Evolutionary conservation across 2,888 invertebrate genomes (phyloP).

Genomic region (Coelopa pilipes): DNA sequence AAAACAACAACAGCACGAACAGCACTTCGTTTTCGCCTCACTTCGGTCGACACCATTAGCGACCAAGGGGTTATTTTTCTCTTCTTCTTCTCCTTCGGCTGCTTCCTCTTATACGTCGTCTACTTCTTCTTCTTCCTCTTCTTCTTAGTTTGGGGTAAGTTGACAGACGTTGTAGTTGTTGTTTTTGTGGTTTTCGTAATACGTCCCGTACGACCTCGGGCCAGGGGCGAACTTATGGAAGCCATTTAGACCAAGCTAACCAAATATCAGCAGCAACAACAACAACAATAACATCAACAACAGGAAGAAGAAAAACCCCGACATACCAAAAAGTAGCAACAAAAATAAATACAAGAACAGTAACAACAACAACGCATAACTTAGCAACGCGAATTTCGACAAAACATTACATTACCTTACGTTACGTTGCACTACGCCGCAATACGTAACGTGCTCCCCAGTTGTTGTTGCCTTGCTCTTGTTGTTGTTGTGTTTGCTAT

Average conservation of each 20-base stretch:
- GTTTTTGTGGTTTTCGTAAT: background rate
- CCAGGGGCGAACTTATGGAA: background rate
- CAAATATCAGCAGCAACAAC: conserved; percentile 27
- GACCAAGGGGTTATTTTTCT: too few species aligned
- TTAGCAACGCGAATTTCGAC: conserved; percentile 42
- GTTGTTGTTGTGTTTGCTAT: background rate
- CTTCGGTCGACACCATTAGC: too few species aligned
- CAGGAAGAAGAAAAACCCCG: conserved; percentile 40
- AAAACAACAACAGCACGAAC: too few species aligned
- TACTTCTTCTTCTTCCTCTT: background rate
- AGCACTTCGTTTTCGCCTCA: too few species aligned
- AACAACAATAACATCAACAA: background rate
- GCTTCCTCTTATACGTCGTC: background rate
- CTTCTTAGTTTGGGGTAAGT: background rate
- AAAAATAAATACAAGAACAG: too few species aligned
- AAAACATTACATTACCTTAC: conserved; percentile 10
- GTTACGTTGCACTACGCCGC: background rate
- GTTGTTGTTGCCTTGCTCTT: background rate
- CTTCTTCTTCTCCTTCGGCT: too few species aligned
- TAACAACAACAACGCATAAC: conserved; percentile 6
- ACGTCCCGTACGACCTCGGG: background rate
- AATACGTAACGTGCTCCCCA: too few species aligned
- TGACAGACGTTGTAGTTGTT: background rate
- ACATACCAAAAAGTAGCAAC: background rate
- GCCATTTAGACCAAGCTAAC: conserved; percentile 15